Conservation (phyloP, 92 coral and sea anemone species). For the Meandrina meandrites region DNA sequence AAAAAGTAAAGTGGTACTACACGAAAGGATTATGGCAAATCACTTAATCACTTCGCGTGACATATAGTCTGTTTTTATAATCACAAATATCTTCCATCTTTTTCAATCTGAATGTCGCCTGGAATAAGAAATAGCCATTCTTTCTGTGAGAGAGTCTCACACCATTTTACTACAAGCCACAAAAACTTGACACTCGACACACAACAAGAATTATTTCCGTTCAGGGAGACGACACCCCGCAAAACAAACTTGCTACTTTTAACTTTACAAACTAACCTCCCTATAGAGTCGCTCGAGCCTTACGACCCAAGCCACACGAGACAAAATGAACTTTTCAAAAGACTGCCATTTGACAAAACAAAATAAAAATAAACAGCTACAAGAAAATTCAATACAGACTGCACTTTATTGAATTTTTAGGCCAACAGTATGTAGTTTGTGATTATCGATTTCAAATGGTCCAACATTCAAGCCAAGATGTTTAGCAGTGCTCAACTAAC, state of each 20-base stretch:
- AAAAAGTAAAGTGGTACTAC: conserved; percentile 17
- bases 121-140: not conserved
- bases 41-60: conserved; percentile 46
- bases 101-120: conserved; percentile 1
- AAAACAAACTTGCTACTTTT: conserved; percentile 1
- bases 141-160: not conserved
- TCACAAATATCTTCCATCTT: conserved; percentile 3
- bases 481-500: conserved; percentile 1
- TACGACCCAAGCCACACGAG: not conserved
- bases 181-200: conserved; percentile 12
- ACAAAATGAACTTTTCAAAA: conserved; percentile 7
- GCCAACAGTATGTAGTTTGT: not conserved
- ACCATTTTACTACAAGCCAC: conserved; percentile 4
- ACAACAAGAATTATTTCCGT: conserved; percentile 43
- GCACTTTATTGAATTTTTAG: conserved; percentile 38
- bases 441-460: conserved; percentile 17
- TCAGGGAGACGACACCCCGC: conserved; percentile 28
- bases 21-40: conserved; percentile 28
- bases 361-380: conserved; percentile 15
- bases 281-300: not conserved
- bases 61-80: conserved; percentile 9
- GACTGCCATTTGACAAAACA: not conserved
- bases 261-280: not conserved
- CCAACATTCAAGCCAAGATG: not conserved
- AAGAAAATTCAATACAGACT: conserved; percentile 27